A percentile compares a stretch with the other conserved stretches of the same genome.
phyloP scores from a whole-genome alignment of 2,113 vertebrate genomes.

The Machaerirhynchus nigripectus region DNA sequence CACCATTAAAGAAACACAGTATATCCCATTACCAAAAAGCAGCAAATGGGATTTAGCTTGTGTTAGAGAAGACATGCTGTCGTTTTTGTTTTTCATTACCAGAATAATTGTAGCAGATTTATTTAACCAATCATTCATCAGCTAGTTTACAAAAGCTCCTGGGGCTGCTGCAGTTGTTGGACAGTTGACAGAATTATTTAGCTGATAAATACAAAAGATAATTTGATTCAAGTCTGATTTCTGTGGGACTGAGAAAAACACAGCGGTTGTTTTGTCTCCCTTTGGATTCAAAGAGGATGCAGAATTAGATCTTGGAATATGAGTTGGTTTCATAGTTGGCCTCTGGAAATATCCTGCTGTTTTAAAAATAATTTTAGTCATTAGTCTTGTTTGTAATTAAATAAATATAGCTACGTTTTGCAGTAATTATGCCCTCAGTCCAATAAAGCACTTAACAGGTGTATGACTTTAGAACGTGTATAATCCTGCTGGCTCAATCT shows the following conservation, averaged over 20 bases:
- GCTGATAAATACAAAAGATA: slow-evolving; percentile 39
- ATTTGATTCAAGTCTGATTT: slow-evolving; percentile 28
- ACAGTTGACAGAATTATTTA: slow-evolving; percentile 59
- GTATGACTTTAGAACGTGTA: slow-evolving; percentile 18
- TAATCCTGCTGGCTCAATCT: background rate
- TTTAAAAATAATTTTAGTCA: slow-evolving; percentile 38
- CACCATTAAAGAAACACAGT: slow-evolving; percentile 27
- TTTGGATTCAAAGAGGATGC: background rate
- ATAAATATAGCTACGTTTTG: slow-evolving; percentile 34
- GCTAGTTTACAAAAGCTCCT: slow-evolving; percentile 48
- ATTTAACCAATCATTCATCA: slow-evolving; percentile 62
- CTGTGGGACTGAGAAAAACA: background rate
- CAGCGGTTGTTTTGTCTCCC: background rate
- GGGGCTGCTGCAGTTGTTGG: slow-evolving; percentile 29
- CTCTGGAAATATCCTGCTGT: slow-evolving; percentile 27
- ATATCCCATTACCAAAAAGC: slow-evolving; percentile 38
- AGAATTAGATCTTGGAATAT: background rate
- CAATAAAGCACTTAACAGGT: slow-evolving; percentile 53
- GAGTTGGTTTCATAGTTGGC: background rate
- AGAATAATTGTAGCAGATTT: slow-evolving; percentile 54
- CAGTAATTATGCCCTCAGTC: slow-evolving; percentile 45
- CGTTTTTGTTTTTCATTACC: slow-evolving; percentile 49
- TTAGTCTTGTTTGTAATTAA: slow-evolving; percentile 55
- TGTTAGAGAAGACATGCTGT: slow-evolving; percentile 37
- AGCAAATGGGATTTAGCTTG: slow-evolving; percentile 44